Percentiles rank a stretch among this genome's conserved stretches.
These are phyloP conservation scores for Cerastis leucographa DNA, from an alignment of 2,888 invertebrate species.

Conservation along the genomic window DNA sequence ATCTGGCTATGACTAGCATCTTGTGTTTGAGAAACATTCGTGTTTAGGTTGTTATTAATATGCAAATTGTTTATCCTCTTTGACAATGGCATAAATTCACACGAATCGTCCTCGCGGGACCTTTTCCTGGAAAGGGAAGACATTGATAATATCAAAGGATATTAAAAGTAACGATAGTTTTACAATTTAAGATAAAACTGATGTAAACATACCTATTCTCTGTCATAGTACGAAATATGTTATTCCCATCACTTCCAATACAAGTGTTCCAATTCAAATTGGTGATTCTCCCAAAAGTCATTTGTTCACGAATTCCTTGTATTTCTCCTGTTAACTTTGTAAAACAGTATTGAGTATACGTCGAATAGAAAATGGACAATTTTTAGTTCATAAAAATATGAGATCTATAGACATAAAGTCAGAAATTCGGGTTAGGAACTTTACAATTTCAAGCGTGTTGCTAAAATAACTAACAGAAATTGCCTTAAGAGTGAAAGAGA, in stretches of 20 bases:
- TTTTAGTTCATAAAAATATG: constrained; percentile 46
- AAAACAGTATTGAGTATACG: constrained; percentile 25
- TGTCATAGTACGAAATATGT: constrained; percentile 83
- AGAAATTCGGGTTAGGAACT: constrained; percentile 14
- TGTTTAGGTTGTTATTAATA: constrained; percentile 91
- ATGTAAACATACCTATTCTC: constrained; percentile 83
- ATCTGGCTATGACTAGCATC: constrained; percentile 82
- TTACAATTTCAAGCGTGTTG: constrained; percentile 38
- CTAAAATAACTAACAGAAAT: constrained; percentile 1
- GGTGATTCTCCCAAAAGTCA: constrained; percentile 82
- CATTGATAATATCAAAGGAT: constrained; percentile 1
- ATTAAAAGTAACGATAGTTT: neutral
- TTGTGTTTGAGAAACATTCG: constrained; percentile 74
- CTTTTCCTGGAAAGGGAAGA: constrained; percentile 92
- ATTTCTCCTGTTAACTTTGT: constrained; percentile 27
- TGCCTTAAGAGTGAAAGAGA: constrained; percentile 54
- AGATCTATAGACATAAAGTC: constrained; percentile 11
- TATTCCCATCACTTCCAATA: constrained; percentile 82
- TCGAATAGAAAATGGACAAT: constrained; percentile 43
- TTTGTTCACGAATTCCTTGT: constrained; percentile 70
- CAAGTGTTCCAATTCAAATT: constrained; percentile 78
- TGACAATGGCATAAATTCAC: constrained; percentile 96
- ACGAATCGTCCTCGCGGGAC: constrained; percentile 93
- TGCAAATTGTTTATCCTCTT: constrained; percentile 97
- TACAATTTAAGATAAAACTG: neutral